phyloP scores from a whole-genome alignment of 30 jellyfish, hydroid and myxozoan genomes.

The Nemopilema nomurai region DNA sequence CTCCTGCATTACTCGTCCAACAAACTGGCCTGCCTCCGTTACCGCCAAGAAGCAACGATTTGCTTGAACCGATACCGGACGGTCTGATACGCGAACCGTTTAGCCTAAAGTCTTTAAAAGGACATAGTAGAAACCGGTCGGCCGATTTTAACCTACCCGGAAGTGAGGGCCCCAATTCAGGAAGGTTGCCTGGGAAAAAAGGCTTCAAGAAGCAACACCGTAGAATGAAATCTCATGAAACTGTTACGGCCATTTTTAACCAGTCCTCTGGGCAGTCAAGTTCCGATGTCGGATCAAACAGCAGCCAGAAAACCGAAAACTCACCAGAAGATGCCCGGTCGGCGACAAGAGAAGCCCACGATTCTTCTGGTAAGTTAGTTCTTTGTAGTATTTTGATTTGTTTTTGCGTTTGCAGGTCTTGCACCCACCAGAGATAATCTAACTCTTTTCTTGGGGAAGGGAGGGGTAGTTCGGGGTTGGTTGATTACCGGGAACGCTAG shows the following conservation, averaged over 20 bases:
- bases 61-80: not conserved
- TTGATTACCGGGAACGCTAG: too few relatives aligned
- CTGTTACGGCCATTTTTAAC: slow-evolving; percentile 54
- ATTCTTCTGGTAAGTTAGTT: slow-evolving; percentile 32
- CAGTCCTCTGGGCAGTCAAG: slow-evolving; percentile 8
- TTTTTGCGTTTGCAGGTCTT: too few relatives aligned
- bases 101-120: not conserved
- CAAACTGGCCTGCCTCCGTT: slow-evolving; percentile 30
- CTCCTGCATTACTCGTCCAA: slow-evolving; percentile 47
- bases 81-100: not conserved
- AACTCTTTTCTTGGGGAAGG: too few relatives aligned
- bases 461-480: too few relatives aligned
- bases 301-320: slow-evolving; percentile 49
- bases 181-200: slow-evolving; percentile 10
- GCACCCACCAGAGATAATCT: too few relatives aligned
- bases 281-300: slow-evolving; percentile 23
- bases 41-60: slow-evolving; percentile 39
- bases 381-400: too few relatives aligned
- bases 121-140: slow-evolving; percentile 51
- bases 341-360: slow-evolving; percentile 49
- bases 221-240: slow-evolving; percentile 92
- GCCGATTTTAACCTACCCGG: slow-evolving; percentile 26
- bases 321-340: slow-evolving; percentile 59
- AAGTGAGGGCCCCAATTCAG: not conserved
- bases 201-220: slow-evolving; percentile 68